phyloP scores from a whole-genome alignment of 1,140 invertebrate genomes.

The Papilio polyxenes region DNA sequence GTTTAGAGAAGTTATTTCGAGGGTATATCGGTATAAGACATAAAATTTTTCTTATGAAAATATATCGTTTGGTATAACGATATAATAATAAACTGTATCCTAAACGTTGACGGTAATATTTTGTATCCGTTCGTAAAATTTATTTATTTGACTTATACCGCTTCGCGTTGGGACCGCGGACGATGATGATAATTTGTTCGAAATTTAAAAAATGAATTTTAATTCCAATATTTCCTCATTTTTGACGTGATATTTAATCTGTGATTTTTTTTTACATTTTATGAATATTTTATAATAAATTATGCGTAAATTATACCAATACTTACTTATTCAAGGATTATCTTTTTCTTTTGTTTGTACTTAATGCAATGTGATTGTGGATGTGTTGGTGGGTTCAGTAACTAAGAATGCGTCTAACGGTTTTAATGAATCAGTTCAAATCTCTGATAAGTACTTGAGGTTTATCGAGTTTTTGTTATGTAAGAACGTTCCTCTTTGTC shows the following conservation, averaged over 20 bases:
- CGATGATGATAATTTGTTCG: background rate
- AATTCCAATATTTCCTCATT: background rate
- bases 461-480: too few relatives aligned
- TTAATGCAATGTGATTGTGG: background rate
- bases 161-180: conserved; percentile 29
- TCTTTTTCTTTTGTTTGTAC: background rate
- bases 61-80: conserved; percentile 58
- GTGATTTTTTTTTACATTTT: background rate
- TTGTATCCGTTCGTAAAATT: conserved; percentile 46
- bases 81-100: conserved; percentile 65
- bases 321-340: background rate
- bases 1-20: conserved; percentile 70
- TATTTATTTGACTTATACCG: conserved; percentile 52
- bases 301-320: background rate
- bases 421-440: background rate
- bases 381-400: background rate
- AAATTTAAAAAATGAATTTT: background rate
- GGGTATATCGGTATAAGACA: conserved; percentile 55
- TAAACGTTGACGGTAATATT: conserved; percentile 43
- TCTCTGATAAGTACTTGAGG: background rate
- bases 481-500: background rate
- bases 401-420: background rate
- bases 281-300: background rate
- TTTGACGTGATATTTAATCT: background rate
- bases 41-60: conserved; percentile 60